Evolutionary conservation across 2,888 invertebrate genomes (phyloP), one percentile per base, ranked within the genome.

Genomic region (Beris morrisii): DNA sequence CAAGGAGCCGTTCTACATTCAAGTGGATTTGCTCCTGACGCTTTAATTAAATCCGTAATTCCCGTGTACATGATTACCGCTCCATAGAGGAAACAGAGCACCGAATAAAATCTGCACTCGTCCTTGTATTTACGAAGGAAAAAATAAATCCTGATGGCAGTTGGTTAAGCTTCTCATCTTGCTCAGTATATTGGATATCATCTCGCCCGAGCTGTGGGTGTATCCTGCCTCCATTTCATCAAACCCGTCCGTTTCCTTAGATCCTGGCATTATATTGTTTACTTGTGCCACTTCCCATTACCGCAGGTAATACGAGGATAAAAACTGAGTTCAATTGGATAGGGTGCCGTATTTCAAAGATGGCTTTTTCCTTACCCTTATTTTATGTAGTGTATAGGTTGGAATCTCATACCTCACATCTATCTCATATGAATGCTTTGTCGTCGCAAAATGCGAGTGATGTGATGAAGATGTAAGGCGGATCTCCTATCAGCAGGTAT

Each of bases 21-120:
- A 22, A 15, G 15, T 53, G 12, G 53, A 22, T 53, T 50, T 53
- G 28, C 53, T 22, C 12, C 38, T 38, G 38, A 53, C 1, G 53
- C 13, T 53, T 53, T 53, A 53, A 53, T 53, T 53, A 53, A 53
- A 53, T 53, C 53, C 28, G 28, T 31, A n/a, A 53, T 53, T 30
- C 53, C 30, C 28, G 53, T 53, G 53, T 28, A 53, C 53, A 22
- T 53, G 28, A 53, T 53, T 22, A 53, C 53, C 7, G 7, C 28
- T 28, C n/a, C 5, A 28, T 3, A 22, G 53, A 53, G 28, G 13
- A 53, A 28, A 38, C 9, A 38, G 38, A 38, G 38, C 5, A 38
- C 38, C 38, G 38, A 38, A 38, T 38, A n/a, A 48, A 44, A 15
- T 13, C 48, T 48, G 38, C 7, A 38, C 5, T 38, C 38, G 38